Conservation (phyloP, 2,888 invertebrate genomes). For the Cepaea hortensis region DNA sequence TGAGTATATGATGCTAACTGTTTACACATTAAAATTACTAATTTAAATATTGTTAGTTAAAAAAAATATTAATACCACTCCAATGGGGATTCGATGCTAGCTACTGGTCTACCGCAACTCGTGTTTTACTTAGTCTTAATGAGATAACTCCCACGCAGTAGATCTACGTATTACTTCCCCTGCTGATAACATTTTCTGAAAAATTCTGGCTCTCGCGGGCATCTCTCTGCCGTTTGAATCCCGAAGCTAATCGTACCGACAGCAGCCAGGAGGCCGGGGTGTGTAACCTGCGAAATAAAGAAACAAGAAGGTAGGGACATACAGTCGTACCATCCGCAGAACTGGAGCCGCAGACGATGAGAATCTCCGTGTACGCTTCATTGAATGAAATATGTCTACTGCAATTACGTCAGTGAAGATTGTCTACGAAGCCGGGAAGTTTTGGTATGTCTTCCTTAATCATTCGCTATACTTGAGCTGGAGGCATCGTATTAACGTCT, state of each 20-base stretch:
- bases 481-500: conserved; percentile 16
- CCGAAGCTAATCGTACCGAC: background rate
- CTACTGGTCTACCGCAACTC: no score
- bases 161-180: no score
- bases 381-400: conserved; percentile 17
- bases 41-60: no score
- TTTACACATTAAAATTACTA: no score
- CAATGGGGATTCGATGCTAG: no score
- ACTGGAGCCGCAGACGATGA: background rate
- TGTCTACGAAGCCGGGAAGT: background rate
- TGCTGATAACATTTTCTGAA: no score
- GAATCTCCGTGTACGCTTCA: conserved; percentile 20
- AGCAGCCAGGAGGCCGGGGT: background rate
- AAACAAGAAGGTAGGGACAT: background rate
- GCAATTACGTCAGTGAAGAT: conserved; percentile 5
- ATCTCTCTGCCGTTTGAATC: background rate
- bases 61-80: no score
- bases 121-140: no score
- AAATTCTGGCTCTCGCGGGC: no score
- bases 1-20: no score
- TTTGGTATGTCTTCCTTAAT: conserved; percentile 24
- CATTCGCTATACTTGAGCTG: background rate
- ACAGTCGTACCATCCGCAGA: background rate
- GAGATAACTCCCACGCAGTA: no score
- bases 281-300: conserved; percentile 18